A percentile compares a stretch with the other conserved stretches of the same genome.
Evolutionary conservation across 2,797 vertebrate species (phyloP).

Genomic region (Molossus molossus): DNA sequence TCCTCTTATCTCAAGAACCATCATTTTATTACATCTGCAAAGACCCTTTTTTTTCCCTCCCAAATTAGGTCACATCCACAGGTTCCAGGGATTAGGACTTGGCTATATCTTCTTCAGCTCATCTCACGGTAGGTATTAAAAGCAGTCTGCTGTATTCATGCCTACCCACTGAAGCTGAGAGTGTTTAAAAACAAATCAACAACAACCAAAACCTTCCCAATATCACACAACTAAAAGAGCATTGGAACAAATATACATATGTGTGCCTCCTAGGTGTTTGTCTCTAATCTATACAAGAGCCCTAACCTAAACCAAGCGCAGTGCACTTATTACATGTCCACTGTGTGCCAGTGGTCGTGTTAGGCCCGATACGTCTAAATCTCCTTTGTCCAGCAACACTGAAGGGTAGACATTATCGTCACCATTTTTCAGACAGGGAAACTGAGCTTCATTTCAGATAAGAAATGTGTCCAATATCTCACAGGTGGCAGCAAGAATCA

Average conservation of each 20-base stretch:
- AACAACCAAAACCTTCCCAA: background rate
- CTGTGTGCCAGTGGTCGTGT: too few relatives aligned
- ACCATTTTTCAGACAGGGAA: background rate
- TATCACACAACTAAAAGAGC: background rate
- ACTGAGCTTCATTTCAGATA: background rate
- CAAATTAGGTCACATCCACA: background rate
- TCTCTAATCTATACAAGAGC: background rate
- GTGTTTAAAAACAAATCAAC: conserved; percentile 11
- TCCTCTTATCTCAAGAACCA: background rate
- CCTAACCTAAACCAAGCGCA: background rate
- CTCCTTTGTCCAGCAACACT: background rate
- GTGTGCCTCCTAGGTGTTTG: background rate
- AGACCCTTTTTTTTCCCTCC: background rate
- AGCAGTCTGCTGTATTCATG: background rate
- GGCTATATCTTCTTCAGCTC: background rate
- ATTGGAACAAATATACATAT: background rate
- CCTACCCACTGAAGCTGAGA: background rate
- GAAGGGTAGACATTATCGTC: background rate
- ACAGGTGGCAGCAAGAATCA: background rate
- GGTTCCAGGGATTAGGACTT: background rate
- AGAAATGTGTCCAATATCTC: background rate
- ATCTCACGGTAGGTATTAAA: background rate
- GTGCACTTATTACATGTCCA: fast-evolving
- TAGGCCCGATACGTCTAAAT: background rate
- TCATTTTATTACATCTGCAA: background rate